These are phyloP conservation scores for Ariopsis seemanni DNA, from an alignment of 2,113 vertebrate genomes.

Conservation along the genomic window DNA sequence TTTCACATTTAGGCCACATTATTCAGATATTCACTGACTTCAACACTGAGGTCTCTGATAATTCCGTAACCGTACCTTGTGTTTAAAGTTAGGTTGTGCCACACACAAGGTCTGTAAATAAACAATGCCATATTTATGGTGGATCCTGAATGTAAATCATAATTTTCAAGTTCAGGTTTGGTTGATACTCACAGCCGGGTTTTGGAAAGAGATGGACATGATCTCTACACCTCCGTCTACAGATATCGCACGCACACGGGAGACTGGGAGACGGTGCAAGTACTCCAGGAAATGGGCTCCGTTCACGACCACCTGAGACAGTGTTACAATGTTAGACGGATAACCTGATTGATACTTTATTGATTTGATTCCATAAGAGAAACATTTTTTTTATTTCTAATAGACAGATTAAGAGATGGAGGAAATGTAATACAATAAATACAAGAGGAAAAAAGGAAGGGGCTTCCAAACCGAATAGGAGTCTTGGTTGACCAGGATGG, in stretches of 20 bases:
- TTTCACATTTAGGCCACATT: not conserved
- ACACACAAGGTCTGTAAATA: not conserved
- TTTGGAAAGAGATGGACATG: slow-evolving; percentile 48
- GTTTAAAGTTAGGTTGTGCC: not conserved
- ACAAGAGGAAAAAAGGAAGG: not conserved
- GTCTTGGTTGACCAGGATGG: slow-evolving; percentile 9
- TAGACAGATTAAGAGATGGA: not conserved
- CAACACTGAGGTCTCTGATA: not conserved
- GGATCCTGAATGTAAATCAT: not conserved
- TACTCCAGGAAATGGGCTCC: slow-evolving; percentile 58
- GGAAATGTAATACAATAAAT: not conserved
- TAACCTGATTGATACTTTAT: not conserved
- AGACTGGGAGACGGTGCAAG: slow-evolving; percentile 60
- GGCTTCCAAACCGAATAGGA: slow-evolving; percentile 59
- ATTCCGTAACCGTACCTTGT: not conserved
- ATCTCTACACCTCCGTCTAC: slow-evolving; percentile 53
- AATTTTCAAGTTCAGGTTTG: not conserved
- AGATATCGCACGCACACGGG: slow-evolving; percentile 51
- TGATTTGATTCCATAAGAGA: not conserved
- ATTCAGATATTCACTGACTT: not conserved
- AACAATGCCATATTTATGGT: not conserved
- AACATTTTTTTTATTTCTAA: no score
- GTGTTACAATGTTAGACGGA: not conserved
- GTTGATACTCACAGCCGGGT: slow-evolving; percentile 23
- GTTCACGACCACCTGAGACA: slow-evolving; percentile 65